Percentiles rank a stretch among this genome's conserved stretches.
Conservation (phyloP, 2,888 invertebrate species). For the Diaprepes abbreviatus region DNA sequence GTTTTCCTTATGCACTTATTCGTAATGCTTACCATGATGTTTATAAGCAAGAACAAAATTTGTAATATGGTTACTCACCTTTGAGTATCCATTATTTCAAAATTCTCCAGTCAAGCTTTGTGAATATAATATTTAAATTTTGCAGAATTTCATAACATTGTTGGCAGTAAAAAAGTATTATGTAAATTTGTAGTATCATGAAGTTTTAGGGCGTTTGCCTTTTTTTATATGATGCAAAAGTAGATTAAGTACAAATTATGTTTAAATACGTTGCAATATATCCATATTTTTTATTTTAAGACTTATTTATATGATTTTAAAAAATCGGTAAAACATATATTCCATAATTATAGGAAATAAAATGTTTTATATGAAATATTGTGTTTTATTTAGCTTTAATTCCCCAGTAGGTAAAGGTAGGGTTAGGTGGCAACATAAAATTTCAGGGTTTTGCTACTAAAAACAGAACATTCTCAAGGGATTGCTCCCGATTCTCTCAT, state of each 20-base stretch:
- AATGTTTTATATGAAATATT: no score
- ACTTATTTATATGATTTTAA: not conserved
- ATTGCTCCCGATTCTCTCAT: no score
- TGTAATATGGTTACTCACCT: slow-evolving; percentile 61
- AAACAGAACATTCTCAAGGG: no score
- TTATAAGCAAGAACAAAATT: slow-evolving; percentile 87
- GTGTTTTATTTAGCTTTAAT: no score
- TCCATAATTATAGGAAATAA: not conserved
- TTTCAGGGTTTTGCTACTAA: no score
- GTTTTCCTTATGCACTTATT: slow-evolving; percentile 98
- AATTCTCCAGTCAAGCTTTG: no score
- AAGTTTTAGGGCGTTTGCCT: not conserved
- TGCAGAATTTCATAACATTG: not conserved
- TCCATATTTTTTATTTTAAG: not conserved
- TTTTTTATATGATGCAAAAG: not conserved
- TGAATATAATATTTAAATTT: not conserved
- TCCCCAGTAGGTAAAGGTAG: no score
- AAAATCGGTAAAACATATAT: not conserved
- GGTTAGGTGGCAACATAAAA: no score
- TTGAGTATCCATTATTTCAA: no score
- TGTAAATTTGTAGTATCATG: not conserved
- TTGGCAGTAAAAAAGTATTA: not conserved
- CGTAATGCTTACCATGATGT: slow-evolving; percentile 98
- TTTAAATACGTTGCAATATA: slow-evolving; percentile 10
- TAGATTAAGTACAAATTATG: slow-evolving; percentile 1